Percentiles rank a stretch among this genome's conserved stretches.
phyloP scores from a whole-genome alignment of 2,888 invertebrate genomes.

The Allolobophora icterica region DNA sequence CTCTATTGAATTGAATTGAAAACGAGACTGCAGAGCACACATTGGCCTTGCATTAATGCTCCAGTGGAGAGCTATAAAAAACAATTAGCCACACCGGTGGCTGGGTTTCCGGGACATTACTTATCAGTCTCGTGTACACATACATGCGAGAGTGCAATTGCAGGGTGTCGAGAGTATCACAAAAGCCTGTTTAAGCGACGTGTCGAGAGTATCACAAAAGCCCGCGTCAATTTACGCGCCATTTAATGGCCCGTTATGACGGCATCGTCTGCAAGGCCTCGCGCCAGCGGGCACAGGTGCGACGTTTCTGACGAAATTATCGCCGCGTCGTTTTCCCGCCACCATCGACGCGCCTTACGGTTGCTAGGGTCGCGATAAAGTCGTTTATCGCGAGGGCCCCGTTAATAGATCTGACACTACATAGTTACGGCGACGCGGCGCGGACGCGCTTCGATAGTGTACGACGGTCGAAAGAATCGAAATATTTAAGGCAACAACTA shows the following conservation, averaged over 20 bases:
- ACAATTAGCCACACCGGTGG: neutral
- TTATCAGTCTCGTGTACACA: neutral
- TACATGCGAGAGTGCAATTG: no score
- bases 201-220: neutral
- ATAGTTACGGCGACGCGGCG: no score
- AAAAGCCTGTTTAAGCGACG: neutral
- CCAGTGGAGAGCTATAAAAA: neutral
- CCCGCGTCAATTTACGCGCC: conserved; percentile 17
- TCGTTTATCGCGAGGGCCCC: conserved; percentile 2
- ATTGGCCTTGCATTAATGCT: neutral
- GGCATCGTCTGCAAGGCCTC: neutral
- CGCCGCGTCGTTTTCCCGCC: neutral
- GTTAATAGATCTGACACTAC: neutral
- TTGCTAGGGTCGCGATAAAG: conserved; percentile 17
- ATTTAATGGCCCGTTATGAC: neutral
- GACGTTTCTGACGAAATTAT: conserved; percentile 1
- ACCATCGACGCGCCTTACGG: neutral
- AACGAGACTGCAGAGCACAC: neutral
- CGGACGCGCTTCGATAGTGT: no score
- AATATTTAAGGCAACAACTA: neutral
- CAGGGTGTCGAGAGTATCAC: neutral
- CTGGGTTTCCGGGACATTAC: neutral
- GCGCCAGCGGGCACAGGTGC: neutral
- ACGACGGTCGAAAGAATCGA: neutral
- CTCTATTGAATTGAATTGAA: no score